Base-by-base conservation (phyloP, 2,797 vertebrate species). In the Sparus aurata region DNA sequence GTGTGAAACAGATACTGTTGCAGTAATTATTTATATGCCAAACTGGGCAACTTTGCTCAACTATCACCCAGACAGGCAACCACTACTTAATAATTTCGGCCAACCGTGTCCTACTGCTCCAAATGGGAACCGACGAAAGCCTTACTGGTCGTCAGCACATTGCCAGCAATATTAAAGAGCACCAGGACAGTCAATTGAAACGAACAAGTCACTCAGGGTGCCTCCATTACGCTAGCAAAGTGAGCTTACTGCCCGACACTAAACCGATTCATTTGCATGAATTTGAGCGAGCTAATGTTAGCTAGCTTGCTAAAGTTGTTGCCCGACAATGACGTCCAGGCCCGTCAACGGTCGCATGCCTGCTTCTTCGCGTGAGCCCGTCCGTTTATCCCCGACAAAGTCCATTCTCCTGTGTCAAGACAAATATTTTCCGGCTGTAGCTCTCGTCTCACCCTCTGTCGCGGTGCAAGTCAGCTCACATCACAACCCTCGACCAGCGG, bases 261-360 rank as follows among this genome's bases (percentile, higher is more conserved):
- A 73, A 85, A 87, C 83, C 87, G 45, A 86, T 78, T 87, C 76
- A 91, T 92, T 89, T 87, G 84, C 90, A 85, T 80, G 90, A 85
- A 89, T 75, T 78, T 81, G 71, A 86, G 67, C 69, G 85, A 92
- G 86, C 90, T 89, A 85, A 81, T 23, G 76, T 63, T 62, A 69
- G 91, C 91, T 92, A 89, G 91, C 85, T 73, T 82, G 92, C 92
- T 93, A 91, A 91, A 94, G 87, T 93, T 90, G 89, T 90, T 85
- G 77, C 57, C 77, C 86, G 75, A 89, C 86, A 87, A 90, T 83
- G 89, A 92, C 90, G 82, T 83, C 73, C 83, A 90, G 91, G 92
- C 89, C 93, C 73, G 83, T 76, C 65, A 72, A 27, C 60, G 69
- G 79, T 87, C 83, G 87, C 86, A 75, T 84, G 78, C 47, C 85